Evolutionary conservation across 2,888 invertebrate genomes (phyloP).

Genomic region (Cheilosia variabilis): DNA sequence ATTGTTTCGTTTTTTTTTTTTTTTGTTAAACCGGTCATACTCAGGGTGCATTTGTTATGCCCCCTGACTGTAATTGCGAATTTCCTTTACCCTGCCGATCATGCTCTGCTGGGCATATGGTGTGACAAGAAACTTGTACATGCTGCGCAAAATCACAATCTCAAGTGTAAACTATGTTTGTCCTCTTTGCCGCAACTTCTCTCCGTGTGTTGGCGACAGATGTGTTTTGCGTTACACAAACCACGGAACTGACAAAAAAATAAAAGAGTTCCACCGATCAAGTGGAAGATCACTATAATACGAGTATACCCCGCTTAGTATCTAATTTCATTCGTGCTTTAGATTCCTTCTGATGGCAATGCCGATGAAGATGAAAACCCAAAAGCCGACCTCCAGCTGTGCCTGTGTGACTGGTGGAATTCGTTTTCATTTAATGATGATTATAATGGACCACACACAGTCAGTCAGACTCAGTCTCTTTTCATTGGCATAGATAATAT

Average conservation of each 20-base stretch:
- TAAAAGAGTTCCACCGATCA: conserved; percentile 11
- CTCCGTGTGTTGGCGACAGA: conserved; percentile 20
- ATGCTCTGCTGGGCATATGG: conserved; percentile 41
- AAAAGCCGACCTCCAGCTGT: conserved; percentile 21
- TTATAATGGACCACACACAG: conserved; percentile 43
- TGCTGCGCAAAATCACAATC: conserved; percentile 21
- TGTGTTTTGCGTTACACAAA: conserved; percentile 4
- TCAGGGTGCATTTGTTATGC: conserved; percentile 13
- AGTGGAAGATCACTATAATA: conserved; percentile 2
- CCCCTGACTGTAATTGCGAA: conserved; percentile 21
- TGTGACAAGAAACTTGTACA: background rate
- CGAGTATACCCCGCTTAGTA: background rate
- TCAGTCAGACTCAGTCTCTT: background rate
- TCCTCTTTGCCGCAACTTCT: background rate
- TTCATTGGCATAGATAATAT: background rate
- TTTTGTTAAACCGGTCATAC: background rate
- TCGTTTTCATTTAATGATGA: background rate
- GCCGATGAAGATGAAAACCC: background rate
- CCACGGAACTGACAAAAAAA: background rate
- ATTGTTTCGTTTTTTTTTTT: conserved; percentile 6
- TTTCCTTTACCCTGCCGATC: conserved; percentile 7
- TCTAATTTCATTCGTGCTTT: conserved; percentile 19
- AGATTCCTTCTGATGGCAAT: background rate
- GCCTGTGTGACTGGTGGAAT: conserved; percentile 7
- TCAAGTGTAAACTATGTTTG: conserved; percentile 20